Percentiles rank a stretch among this genome's conserved stretches.
These are phyloP conservation scores for Cirrhinus mrigala DNA, from an alignment of 2,797 vertebrate genomes.

Conservation along the genomic window DNA sequence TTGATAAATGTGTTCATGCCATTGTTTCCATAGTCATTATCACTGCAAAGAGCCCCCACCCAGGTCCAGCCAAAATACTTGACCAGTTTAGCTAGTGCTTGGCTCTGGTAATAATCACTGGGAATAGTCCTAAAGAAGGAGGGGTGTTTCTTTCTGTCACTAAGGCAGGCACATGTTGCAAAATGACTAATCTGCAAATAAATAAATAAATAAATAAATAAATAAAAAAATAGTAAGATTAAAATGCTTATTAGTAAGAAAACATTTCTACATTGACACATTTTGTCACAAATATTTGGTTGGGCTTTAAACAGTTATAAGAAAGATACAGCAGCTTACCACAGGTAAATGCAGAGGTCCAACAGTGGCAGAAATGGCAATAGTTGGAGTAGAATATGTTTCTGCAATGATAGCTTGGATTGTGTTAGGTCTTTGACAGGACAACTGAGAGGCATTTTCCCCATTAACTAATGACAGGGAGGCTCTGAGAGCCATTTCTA, in stretches of 20 bases:
- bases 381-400: constrained; percentile 66
- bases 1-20: constrained; percentile 73
- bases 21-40: constrained; percentile 78
- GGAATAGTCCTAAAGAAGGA: constrained; percentile 79
- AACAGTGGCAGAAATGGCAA: constrained; percentile 64
- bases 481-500: constrained; percentile 62
- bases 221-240: too few species aligned
- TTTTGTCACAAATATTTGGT: not conserved
- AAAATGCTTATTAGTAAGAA: not conserved
- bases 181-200: constrained; percentile 76
- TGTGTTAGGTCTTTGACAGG: constrained; percentile 59
- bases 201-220: not conserved
- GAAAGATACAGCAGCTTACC: constrained; percentile 48
- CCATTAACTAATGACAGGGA: constrained; percentile 64
- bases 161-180: constrained; percentile 78
- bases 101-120: constrained; percentile 76
- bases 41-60: constrained; percentile 76
- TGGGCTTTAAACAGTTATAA: not conserved
- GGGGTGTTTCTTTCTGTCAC: constrained; percentile 74
- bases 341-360: constrained; percentile 65
- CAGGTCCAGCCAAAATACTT: constrained; percentile 80
- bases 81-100: constrained; percentile 73
- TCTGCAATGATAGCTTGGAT: constrained; percentile 67
- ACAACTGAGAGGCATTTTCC: not conserved
- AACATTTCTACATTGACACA: not conserved